Base-by-base conservation (phyloP, 2,888 invertebrate species). In the Spicauda simplicius region DNA sequence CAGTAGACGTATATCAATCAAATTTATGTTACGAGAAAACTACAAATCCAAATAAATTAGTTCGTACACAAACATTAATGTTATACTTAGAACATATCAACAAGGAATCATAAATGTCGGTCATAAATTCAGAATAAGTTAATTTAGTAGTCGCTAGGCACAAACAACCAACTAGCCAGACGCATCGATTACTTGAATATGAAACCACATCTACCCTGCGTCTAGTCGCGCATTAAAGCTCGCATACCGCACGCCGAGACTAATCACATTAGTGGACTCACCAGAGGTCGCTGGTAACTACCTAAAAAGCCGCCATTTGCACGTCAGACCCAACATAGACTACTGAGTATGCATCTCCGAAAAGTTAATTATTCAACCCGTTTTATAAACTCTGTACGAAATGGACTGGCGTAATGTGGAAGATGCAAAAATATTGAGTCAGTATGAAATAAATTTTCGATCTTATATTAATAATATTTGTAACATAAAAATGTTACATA, bases 211-310 rank as follows among this genome's bases (percentile, higher is more conserved):
- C 80, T 77, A 80, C 75, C 76, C 74, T 71, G 66, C 63, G 76
- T 79, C 76, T 74, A 77, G 76, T 74, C 78, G 76, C 79, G 83
- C 83, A 84, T 83, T 82, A 84, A 83, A 87, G 83, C 86, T 80
- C 80, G 84, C 85, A 85, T 84, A 82, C 80, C 78, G 80, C 78
- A 78, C 77, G 78, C 79, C 82, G 82, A 83, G 85, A 83, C 86
- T 90, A 90, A 90, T 89, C 88, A 87, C 83, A 87, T 91, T 88
- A 91, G 85, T 79, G 75, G 76, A 81, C 79, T 80, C 73, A 83
- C 77, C 83, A 84, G 84, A 85, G 84, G 87, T 86, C 83, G 79
- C 79, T 73, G 78, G 81, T 81, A 83, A 82, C 82, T 79, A 80
- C 77, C 84, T 82, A 80, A 85, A 86, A 87, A 83, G 82, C 86